Evolutionary conservation across 2,797 vertebrate genomes (phyloP).

Genomic region (Sebastes trivittatus): DNA sequence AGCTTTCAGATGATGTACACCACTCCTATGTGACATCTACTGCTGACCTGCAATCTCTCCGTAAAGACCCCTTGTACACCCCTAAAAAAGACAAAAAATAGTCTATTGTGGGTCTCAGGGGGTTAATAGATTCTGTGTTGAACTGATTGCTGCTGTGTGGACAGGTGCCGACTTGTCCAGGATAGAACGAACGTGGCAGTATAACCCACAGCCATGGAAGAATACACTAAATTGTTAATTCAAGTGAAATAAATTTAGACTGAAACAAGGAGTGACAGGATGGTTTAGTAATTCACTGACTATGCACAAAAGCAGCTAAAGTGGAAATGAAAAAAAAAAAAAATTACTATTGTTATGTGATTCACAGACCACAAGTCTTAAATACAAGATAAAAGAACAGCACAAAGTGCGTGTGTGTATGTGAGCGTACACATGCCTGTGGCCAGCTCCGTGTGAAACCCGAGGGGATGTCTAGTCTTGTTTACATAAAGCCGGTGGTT

Average conservation of each 20-base stretch:
- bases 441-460: neutral
- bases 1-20: too few species aligned
- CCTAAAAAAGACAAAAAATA: too few species aligned
- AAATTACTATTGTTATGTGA: neutral
- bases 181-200: neutral
- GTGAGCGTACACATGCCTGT: neutral
- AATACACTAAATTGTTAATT: neutral
- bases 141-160: neutral
- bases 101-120: too few species aligned
- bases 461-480: conserved; percentile 10
- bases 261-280: neutral
- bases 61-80: too few species aligned
- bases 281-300: neutral
- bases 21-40: too few species aligned
- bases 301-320: neutral
- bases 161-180: neutral
- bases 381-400: neutral
- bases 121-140: neutral
- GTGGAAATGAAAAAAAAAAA: neutral
- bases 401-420: neutral
- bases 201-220: neutral
- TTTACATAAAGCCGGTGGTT: conserved; percentile 54
- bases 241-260: neutral
- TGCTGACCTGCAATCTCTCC: too few species aligned
- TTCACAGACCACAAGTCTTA: neutral